Evolutionary conservation across 2,113 vertebrate species (phyloP).

Genomic region (Montifringilla adamsi): DNA sequence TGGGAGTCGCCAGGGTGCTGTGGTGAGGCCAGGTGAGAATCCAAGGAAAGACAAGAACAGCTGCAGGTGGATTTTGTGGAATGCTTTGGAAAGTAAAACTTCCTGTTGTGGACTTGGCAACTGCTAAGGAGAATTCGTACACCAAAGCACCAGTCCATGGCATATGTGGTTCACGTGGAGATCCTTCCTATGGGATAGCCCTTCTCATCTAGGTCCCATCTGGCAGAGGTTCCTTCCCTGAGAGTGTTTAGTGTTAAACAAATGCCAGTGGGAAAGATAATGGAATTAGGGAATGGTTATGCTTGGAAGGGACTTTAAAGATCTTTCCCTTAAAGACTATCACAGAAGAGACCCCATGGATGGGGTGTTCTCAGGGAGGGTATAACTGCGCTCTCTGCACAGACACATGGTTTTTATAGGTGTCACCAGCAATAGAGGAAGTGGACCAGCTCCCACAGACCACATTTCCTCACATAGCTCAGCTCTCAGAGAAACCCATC

Average conservation of each 20-base stretch:
- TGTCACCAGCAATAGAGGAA: not conserved
- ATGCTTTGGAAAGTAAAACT: not conserved
- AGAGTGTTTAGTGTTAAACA: not conserved
- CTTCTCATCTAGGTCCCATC: not conserved
- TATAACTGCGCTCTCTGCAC: not conserved
- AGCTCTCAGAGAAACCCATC: not conserved
- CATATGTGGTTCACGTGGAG: fast-evolving
- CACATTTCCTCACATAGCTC: not conserved
- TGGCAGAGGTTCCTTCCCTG: not conserved
- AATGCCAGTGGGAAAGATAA: not conserved
- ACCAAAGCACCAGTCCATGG: not conserved
- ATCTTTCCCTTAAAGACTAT: not conserved
- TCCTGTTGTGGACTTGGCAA: not conserved
- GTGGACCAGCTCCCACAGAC: not conserved
- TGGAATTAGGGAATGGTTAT: not conserved
- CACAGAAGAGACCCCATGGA: not conserved
- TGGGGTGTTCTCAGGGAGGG: not conserved
- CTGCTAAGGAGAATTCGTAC: fast-evolving
- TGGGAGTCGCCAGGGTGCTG: not conserved
- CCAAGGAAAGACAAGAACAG: not conserved
- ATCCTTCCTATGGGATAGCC: not conserved
- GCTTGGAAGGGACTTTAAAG: not conserved
- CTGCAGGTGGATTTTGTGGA: not conserved
- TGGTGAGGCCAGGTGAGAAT: not conserved
- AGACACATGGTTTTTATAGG: not conserved